Percentiles rank a stretch among this genome's conserved stretches.
phyloP scores from a whole-genome alignment of 1,140 invertebrate species.

The Habropoda laboriosa region DNA sequence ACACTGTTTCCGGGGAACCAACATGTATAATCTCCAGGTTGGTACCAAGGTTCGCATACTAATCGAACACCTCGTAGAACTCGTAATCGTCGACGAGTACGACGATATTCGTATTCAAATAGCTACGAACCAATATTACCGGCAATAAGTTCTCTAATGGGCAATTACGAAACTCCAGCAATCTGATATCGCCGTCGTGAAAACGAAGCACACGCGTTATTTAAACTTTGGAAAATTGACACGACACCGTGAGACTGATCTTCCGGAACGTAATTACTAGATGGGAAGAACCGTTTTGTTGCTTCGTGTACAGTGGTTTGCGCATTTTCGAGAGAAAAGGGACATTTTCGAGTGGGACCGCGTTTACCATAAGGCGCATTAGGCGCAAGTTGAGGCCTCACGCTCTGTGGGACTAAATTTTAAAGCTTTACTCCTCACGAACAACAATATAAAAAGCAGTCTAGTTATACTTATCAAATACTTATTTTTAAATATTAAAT shows the following conservation, averaged over 20 bases:
- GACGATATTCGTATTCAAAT: conserved; percentile 6
- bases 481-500: too few relatives aligned
- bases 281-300: neutral
- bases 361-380: too few relatives aligned
- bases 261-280: neutral
- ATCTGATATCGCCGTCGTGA: neutral
- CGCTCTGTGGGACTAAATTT: too few relatives aligned
- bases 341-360: too few relatives aligned
- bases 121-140: conserved; percentile 21
- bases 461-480: too few relatives aligned
- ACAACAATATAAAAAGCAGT: too few relatives aligned
- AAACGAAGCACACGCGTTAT: neutral
- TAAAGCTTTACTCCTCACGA: too few relatives aligned
- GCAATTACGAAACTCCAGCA: conserved; percentile 21
- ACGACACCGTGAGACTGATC: neutral
- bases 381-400: too few relatives aligned
- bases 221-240: conserved; percentile 6
- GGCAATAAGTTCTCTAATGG: conserved; percentile 31
- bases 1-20: neutral
- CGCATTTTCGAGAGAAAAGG: neutral
- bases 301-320: neutral
- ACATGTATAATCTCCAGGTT: neutral
- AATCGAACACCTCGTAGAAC: conserved; percentile 19
- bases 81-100: neutral
- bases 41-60: neutral